Percentiles rank a stretch among this genome's conserved stretches.
These are phyloP conservation scores for Thalassoma bifasciatum DNA, from an alignment of 2,113 vertebrate species.

Conservation along the genomic window DNA sequence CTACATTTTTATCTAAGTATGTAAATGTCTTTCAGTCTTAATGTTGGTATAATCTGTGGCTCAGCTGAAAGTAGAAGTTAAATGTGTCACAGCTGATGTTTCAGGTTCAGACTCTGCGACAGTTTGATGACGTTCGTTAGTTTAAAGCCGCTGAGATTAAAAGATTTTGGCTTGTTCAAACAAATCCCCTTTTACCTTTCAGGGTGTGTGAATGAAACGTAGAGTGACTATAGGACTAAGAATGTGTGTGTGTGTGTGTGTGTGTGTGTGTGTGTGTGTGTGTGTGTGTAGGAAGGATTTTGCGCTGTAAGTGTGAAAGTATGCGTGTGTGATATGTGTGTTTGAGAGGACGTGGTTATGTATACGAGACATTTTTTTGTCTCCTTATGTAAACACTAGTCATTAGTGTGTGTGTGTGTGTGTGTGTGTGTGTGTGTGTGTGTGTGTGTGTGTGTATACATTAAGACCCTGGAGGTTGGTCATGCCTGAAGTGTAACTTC, in stretches of 20 bases:
- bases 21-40: too few species aligned
- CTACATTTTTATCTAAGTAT: too few species aligned
- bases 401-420: background rate
- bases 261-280: background rate
- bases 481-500: too few species aligned
- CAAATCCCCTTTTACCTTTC: background rate
- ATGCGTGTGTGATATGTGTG: background rate
- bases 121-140: too few species aligned
- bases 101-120: too few species aligned
- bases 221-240: background rate
- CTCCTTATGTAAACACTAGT: background rate
- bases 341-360: background rate
- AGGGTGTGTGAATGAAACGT: background rate
- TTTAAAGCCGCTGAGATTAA: slow-evolving; percentile 3
- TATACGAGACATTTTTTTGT: background rate
- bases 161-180: slow-evolving; percentile 16
- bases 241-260: background rate
- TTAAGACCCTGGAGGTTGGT: background rate
- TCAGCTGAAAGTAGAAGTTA: too few species aligned
- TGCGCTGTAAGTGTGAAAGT: background rate
- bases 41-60: too few species aligned
- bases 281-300: background rate
- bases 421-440: background rate
- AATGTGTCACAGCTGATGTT: too few species aligned
- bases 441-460: background rate